Evolutionary conservation across 2,888 invertebrate genomes (phyloP).

Genomic region (Leucania comma): DNA sequence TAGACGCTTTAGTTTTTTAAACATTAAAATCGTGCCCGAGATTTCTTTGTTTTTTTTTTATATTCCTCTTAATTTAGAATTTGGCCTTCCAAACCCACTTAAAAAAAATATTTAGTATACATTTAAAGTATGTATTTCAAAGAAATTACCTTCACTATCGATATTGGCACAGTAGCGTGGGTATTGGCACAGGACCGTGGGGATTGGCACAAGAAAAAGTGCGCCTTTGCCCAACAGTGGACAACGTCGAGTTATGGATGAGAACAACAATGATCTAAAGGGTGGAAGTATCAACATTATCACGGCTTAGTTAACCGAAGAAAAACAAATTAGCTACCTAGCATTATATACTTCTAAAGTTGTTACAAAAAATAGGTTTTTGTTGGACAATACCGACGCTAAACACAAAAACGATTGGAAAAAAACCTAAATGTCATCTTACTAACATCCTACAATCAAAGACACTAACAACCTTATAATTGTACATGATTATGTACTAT

Average conservation of each 20-base stretch:
- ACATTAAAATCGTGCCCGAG: too few relatives aligned
- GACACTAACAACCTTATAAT: conserved; percentile 30
- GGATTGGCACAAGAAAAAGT: neutral
- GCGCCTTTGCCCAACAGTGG: neutral
- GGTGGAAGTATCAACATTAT: neutral
- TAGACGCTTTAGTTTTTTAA: too few relatives aligned
- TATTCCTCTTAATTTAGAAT: too few relatives aligned
- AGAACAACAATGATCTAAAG: neutral
- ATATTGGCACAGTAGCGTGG: neutral
- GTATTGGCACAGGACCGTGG: neutral
- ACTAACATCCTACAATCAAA: conserved; percentile 13
- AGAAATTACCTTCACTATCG: neutral
- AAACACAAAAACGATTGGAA: conserved; percentile 14
- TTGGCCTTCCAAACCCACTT: too few relatives aligned
- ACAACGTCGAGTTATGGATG: neutral
- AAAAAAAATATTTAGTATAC: neutral
- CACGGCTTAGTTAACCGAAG: neutral
- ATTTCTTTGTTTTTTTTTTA: too few relatives aligned
- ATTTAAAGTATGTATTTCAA: neutral
- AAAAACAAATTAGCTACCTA: neutral
- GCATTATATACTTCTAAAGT: neutral
- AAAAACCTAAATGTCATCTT: conserved; percentile 42
- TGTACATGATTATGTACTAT: conserved; percentile 12
- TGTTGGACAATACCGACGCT: conserved; percentile 11
- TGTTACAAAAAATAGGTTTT: conserved; percentile 12